Conservation (phyloP, 23 tunicate species). For the Styela clava region DNA sequence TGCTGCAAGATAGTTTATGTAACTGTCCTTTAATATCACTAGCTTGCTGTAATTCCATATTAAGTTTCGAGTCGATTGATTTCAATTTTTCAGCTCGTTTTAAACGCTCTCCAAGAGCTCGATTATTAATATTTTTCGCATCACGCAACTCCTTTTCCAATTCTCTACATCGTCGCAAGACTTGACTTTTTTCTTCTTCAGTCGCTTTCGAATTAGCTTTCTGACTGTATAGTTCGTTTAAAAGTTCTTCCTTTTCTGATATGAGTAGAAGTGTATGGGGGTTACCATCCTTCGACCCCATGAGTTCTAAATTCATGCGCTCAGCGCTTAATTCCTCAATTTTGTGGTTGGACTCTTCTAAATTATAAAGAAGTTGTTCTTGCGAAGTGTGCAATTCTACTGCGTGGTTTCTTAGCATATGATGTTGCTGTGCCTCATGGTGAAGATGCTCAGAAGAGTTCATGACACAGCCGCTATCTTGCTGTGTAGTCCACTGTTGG, state of each 20-base stretch:
- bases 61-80: conserved; percentile 54
- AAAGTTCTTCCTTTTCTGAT: conserved; percentile 63
- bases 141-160: conserved; percentile 50
- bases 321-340: conserved; percentile 58
- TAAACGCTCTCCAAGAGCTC: conserved; percentile 64
- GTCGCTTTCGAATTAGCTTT: conserved; percentile 47
- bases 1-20: conserved; percentile 69
- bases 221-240: conserved; percentile 63
- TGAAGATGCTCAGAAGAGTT: conserved; percentile 28
- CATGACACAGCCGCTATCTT: conserved; percentile 33
- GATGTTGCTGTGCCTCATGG: neutral
- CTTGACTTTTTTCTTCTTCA: conserved; percentile 55
- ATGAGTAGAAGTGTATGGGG: conserved; percentile 67
- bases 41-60: conserved; percentile 53
- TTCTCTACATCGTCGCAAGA: conserved; percentile 41
- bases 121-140: conserved; percentile 70
- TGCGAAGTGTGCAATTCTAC: conserved; percentile 8
- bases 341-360: conserved; percentile 22
- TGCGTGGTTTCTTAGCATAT: neutral
- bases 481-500: conserved; percentile 56
- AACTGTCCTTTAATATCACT: conserved; percentile 46
- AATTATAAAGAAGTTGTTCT: conserved; percentile 17
- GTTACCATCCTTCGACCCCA: conserved; percentile 67
- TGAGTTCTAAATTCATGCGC: conserved; percentile 43
- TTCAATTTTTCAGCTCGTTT: conserved; percentile 72